Evolutionary conservation across 2,888 invertebrate genomes (phyloP), one percentile per base, ranked within the genome.

Genomic region (Cataglyphis altisquamis): DNA sequence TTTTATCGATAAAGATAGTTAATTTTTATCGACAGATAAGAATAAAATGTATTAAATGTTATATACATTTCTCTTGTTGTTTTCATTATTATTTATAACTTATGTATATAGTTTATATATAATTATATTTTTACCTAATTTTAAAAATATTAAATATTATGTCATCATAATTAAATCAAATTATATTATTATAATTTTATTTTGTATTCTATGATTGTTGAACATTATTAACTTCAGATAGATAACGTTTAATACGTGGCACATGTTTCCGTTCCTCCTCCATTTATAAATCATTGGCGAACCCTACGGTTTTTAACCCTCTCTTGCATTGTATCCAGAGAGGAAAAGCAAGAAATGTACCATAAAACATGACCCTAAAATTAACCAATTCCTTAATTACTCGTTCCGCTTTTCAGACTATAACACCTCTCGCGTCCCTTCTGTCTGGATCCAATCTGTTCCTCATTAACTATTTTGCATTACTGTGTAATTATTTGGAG

Each of bases 331-430:
- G 78, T 85, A 72, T 64, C 78, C 86, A 85, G 83, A 82, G 84
- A 78, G 77, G 85, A 86, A 84, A 81, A 83, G 84, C 84, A 83
- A 86, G 83, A 87, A 82, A 80, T 84, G 87, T 84, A 87, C 85
- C 88, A 90, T 93, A 92, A 94, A 94, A 93, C 93, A 94, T 92
- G 92, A 90, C 91, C 91, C 91, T 91, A 92, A 93, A 94, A 94
- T 94, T 93, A 94, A 94, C 94, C 92, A 91, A 94, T 93, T 93
- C 91, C 92, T 92, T 94, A 93, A 94, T 93, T 94, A 93, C 92
- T 92, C 92, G 89, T 91, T 92, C 90, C 91, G 91, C 88, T 92
- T 92, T 91, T 91, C 89, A 85, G 82, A 68, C 83, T 74, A 78
- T 83, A 77, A 87, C 84, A 63, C 82, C 66, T 85, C 83, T 81